phyloP scores from a whole-genome alignment of 2,888 invertebrate genomes.

The Ferrisia virgata region DNA sequence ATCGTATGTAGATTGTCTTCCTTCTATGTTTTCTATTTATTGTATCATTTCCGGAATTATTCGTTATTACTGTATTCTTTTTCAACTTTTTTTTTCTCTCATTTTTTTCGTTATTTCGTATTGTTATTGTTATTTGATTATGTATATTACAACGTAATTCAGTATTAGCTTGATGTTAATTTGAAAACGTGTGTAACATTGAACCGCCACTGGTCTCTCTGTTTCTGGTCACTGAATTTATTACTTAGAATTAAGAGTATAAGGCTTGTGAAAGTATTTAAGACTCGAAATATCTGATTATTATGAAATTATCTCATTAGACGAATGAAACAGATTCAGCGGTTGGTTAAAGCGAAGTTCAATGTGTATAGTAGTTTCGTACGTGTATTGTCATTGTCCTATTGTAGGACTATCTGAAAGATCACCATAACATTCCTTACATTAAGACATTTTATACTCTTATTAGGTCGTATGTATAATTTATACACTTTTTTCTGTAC shows the following conservation, averaged over 20 bases:
- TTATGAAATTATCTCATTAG: conserved; percentile 22
- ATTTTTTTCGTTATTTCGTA: background rate
- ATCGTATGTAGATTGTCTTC: conserved; percentile 39
- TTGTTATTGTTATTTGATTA: conserved; percentile 5
- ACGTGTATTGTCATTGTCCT: background rate
- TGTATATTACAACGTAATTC: background rate
- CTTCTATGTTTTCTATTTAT: conserved; percentile 1
- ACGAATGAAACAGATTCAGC: conserved; percentile 16
- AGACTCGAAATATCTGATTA: conserved; percentile 36
- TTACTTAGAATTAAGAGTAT: conserved; percentile 38
- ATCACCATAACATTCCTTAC: conserved; percentile 1
- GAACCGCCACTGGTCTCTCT: conserved; percentile 32
- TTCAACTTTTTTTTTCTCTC: background rate
- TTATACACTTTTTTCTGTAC: background rate
- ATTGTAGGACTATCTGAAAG: background rate
- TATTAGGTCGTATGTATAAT: conserved; percentile 2
- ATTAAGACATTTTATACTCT: conserved; percentile 9
- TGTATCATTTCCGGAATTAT: conserved; percentile 12
- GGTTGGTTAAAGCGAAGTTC: background rate
- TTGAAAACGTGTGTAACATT: background rate
- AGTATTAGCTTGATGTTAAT: conserved; percentile 16
- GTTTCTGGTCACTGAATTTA: conserved; percentile 36
- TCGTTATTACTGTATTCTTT: background rate
- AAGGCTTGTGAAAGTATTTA: conserved; percentile 45
- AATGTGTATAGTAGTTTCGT: background rate